These are phyloP conservation scores for Trichogramma evanescens DNA, from an alignment of 2,888 invertebrate species.

Conservation along the genomic window DNA sequence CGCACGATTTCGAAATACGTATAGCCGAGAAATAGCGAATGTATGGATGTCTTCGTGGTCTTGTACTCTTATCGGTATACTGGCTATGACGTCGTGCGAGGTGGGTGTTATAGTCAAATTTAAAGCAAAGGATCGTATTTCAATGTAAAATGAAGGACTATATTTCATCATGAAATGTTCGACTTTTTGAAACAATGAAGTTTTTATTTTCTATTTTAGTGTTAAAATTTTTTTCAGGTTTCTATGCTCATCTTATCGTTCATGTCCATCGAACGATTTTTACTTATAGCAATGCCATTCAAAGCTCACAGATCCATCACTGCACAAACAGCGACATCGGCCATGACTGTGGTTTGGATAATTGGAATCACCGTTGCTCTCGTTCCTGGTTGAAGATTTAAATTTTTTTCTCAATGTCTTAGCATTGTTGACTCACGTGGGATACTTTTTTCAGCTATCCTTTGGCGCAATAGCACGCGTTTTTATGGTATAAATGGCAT, in stretches of 20 bases:
- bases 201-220: not conserved
- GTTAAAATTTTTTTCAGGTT: constrained; percentile 42
- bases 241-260: constrained; percentile 63
- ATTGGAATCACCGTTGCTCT: constrained; percentile 56
- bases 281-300: constrained; percentile 58
- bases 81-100: constrained; percentile 63
- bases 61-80: constrained; percentile 57
- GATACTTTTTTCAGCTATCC: constrained; percentile 44
- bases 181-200: not conserved
- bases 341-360: constrained; percentile 56
- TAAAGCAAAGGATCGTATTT: not conserved
- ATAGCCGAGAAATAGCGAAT: constrained; percentile 52
- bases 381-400: constrained; percentile 51
- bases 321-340: constrained; percentile 50
- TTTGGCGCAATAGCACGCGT: constrained; percentile 55
- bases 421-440: not conserved
- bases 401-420: not conserved
- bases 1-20: constrained; percentile 52
- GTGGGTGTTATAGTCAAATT: constrained; percentile 34
- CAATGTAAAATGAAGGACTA: not conserved
- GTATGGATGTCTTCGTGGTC: constrained; percentile 61
- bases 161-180: not conserved
- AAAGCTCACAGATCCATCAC: constrained; percentile 53
- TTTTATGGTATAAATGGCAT: constrained; percentile 64
- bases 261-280: constrained; percentile 63